These are phyloP conservation scores for Hirudo medicinalis DNA, from an alignment of 1,140 invertebrate species.

Conservation along the genomic window DNA sequence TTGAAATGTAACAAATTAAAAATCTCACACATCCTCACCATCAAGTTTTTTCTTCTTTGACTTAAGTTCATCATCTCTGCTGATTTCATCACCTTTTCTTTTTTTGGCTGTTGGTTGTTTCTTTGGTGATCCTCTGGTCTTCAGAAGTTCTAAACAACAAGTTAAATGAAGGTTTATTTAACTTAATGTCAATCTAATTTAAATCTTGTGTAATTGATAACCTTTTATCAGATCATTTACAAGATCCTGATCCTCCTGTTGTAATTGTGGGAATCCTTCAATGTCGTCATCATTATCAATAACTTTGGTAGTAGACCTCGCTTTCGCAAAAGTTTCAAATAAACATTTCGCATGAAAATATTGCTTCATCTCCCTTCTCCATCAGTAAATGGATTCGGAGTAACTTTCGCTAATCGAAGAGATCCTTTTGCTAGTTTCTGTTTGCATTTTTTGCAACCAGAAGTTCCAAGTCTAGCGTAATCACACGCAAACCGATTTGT, in stretches of 20 bases:
- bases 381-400: conserved; percentile 59
- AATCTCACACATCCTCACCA: neutral
- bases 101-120: conserved; percentile 1
- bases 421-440: conserved; percentile 57
- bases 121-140: conserved; percentile 10
- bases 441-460: conserved; percentile 77
- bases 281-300: conserved; percentile 66
- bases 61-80: neutral
- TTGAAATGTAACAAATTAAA: neutral
- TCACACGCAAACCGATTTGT: conserved; percentile 40
- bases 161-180: neutral
- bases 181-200: neutral
- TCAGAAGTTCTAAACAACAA: neutral
- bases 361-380: conserved; percentile 65
- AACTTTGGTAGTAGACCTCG: conserved; percentile 63
- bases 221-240: conserved; percentile 47
- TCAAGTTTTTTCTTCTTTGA: neutral
- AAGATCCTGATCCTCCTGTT: conserved; percentile 53
- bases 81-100: conserved; percentile 1
- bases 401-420: conserved; percentile 58
- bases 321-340: conserved; percentile 62
- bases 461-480: conserved; percentile 61
- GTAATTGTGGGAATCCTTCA: conserved; percentile 57
- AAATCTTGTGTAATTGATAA: conserved; percentile 24
- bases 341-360: conserved; percentile 70